Evolutionary conservation across 1,140 invertebrate species (phyloP).

Genomic region (Meloidogyne floridensis): DNA sequence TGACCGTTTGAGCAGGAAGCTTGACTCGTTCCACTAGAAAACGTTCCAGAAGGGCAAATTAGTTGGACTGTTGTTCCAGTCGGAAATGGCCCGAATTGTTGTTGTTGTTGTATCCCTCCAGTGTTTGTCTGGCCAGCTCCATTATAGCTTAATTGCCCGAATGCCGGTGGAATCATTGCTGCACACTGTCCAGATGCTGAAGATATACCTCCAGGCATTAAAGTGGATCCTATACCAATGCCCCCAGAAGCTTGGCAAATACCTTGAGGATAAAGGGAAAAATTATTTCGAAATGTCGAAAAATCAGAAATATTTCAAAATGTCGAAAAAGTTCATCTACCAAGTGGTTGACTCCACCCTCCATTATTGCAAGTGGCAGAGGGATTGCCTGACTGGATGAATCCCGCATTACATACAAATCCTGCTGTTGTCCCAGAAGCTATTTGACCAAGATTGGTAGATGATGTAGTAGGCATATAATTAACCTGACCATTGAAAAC

Average conservation of each 20-base stretch:
- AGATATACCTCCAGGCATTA: neutral
- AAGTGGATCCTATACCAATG: neutral
- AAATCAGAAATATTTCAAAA: no score
- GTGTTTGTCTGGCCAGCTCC: neutral
- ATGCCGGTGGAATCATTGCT: neutral
- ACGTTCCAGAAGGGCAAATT: neutral
- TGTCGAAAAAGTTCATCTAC: neutral
- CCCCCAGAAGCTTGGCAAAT: conserved; percentile 11
- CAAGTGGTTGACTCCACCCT: conserved; percentile 12
- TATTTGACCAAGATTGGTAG: neutral
- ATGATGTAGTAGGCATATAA: conserved; percentile 14
- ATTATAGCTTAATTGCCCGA: neutral
- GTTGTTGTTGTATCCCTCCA: neutral
- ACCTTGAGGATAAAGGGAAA: neutral
- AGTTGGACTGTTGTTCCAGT: conserved; percentile 21
- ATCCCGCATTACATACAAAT: conserved; percentile 5
- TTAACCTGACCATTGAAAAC: conserved; percentile 23
- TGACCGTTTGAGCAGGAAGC: neutral
- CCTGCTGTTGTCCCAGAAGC: neutral
- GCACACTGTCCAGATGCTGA: neutral
- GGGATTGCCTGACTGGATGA: conserved; percentile 8
- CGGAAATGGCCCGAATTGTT: conserved; percentile 16
- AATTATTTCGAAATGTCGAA: neutral
- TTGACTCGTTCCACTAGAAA: neutral
- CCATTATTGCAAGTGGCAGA: conserved; percentile 20